Base-by-base conservation (phyloP, 2,888 invertebrate genomes). In the Epistrophe grossulariae region DNA sequence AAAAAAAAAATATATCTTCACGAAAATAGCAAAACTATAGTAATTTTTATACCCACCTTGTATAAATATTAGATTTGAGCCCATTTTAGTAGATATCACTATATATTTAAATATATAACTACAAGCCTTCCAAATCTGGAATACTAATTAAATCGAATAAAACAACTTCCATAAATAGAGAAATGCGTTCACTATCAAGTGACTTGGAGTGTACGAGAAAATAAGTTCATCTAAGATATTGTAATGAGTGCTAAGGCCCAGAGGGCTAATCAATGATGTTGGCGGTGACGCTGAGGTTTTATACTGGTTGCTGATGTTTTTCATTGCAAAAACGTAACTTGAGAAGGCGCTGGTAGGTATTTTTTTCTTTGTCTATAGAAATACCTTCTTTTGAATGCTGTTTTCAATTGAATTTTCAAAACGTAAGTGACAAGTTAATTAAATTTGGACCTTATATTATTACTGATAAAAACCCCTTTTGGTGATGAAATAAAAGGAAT, bases 341-440 rank as follows among this genome's bases (percentile, higher is more conserved):
- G 87, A 87, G 87, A 87, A 83, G 85, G 82, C 85, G 82, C 82
- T 87, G 87, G 74, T 83, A 72, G 83, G 74, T 83, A 72, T 83
- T 83, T 79, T 31, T 52, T 43, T 71, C 72, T 52, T 43, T 70
- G 31, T 35, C 10, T 31, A 59, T 35, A 59, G 48, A 70, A 40
- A 70, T 28, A 40, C 5, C 28, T 57, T 55, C 45, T 66, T 62
- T 48, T 48, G 3, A 15, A 43, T 45, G 52, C 2, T 11, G 19
- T 45, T 70, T 71, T 81, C 64, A 71, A 74, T 87, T 74, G 74
- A 83, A 83, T 72, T 78, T 64, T 5, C 38, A 82, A 83, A 87
- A 79, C 74, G 83, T 79, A 87, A 87, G 87, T 87, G 87, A 83
- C 83, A 59, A 87, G 87, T 79, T 87, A 87, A 87, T 83, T 83